Evolutionary conservation across 2,113 vertebrate genomes (phyloP), one percentile per base, ranked within the genome.

Genomic region (Geococcyx californianus): DNA sequence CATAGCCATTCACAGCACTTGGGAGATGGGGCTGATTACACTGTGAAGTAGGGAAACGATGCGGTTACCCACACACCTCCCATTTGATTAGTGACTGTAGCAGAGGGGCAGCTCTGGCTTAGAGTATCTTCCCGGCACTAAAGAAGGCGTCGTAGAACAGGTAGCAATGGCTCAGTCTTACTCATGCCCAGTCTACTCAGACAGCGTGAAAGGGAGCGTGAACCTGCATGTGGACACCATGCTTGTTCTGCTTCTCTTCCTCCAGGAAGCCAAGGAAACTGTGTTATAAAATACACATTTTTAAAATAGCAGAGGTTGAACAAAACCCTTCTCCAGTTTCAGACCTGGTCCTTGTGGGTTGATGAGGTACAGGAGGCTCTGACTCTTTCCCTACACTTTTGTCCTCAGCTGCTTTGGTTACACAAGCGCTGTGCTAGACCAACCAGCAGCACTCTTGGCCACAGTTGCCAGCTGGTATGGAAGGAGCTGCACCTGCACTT

Each of bases 401-500:
- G 9, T 56, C 20, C 45, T 51, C 45, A 33, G 54, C 51, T 72
- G 58, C 62, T 77, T 82, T 36, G 5, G 24, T 44, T 67, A 33
- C 7, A 55, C 13, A 29, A 90, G 31, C 40, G 25, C 16, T 36
- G 33, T 16, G 13, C 45, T 19, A 54, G 34, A 49, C 12, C 18
- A 34, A 19, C 13, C 29, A 52, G 36, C 13, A 68, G 29, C 9
- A 0, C 56, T 33, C 54, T 54, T 1, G 0, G 34, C 40, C 42
- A 51, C 33, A 78, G 33, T 28, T 36, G 29, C 33, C 54, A 68
- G 47, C 29, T 45, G 25, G 14, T 10, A 4, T 51, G 33, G 42
- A 69, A 84, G 49, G 16, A 56, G 33, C 55, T 89, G 24, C 16
- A 16, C 19, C 15, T 45, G 42, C 26, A 8, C 21, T 76, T 42